Evolutionary conservation across 1,140 invertebrate species (phyloP).

Genomic region (Drosophila truncata): DNA sequence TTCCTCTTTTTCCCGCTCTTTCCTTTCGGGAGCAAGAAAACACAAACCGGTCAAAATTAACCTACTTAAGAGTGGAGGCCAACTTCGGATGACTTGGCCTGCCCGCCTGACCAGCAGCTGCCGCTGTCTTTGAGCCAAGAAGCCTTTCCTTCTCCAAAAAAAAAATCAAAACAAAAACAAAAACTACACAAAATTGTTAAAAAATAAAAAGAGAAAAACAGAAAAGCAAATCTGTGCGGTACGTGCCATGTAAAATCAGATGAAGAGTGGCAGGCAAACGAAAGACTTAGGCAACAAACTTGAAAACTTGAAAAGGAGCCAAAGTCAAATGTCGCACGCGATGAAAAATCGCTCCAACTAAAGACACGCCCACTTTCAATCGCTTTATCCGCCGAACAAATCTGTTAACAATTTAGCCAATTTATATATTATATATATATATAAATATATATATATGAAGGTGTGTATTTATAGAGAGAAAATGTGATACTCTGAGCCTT

Average conservation of each 20-base stretch:
- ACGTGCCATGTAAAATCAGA: constrained; percentile 66
- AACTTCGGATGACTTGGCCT: constrained; percentile 41
- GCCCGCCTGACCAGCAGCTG: constrained; percentile 38
- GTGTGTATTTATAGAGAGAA: not conserved
- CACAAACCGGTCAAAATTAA: constrained; percentile 82
- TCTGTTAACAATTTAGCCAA: constrained; percentile 14
- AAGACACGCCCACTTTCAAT: constrained; percentile 22
- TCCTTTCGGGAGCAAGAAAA: constrained; percentile 49
- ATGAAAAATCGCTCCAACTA: constrained; percentile 22
- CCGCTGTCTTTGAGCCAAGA: constrained; percentile 44
- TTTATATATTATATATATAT: not conserved
- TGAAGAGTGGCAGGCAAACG: constrained; percentile 27
- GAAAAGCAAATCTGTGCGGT: constrained; percentile 65
- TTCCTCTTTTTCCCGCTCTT: not conserved
- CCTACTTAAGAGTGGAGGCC: constrained; percentile 68
- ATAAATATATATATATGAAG: not conserved
- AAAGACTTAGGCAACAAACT: constrained; percentile 15
- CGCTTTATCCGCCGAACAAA: constrained; percentile 17
- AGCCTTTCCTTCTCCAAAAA: constrained; percentile 57
- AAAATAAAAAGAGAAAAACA: constrained; percentile 8
- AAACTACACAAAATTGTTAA: constrained; percentile 26
- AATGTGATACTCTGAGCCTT: not conserved
- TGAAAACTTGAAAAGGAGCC: constrained; percentile 22
- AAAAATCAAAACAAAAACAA: constrained; percentile 30
- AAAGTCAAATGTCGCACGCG: constrained; percentile 41